Conservation (phyloP, 2,888 invertebrate genomes). For the Harpalus rubripes region DNA sequence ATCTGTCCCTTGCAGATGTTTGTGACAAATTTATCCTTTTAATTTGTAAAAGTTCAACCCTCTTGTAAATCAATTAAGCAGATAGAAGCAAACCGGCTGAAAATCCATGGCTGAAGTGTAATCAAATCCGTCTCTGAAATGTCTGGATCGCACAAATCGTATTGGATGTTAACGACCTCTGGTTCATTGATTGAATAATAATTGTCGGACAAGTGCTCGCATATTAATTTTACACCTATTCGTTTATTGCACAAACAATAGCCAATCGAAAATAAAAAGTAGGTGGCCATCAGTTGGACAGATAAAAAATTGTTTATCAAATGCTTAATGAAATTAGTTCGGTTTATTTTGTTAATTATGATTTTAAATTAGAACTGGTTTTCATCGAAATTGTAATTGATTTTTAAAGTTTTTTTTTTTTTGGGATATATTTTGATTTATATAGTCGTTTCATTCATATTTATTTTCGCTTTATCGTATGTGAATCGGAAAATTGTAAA, state of each 20-base stretch:
- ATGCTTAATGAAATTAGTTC: background rate
- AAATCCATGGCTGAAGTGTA: constrained; percentile 22
- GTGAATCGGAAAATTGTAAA: background rate
- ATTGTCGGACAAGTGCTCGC: constrained; percentile 26
- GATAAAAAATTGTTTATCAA: constrained; percentile 3
- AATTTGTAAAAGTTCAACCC: background rate
- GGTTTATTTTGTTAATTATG: background rate
- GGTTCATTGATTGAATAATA: constrained; percentile 49
- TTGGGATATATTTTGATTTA: background rate
- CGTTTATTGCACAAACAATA: background rate
- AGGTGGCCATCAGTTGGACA: background rate
- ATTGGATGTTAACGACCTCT: constrained; percentile 46
- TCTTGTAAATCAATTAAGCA: constrained; percentile 27
- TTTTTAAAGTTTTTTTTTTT: background rate
- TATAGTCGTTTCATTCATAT: background rate
- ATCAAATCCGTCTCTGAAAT: background rate
- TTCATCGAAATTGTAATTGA: background rate
- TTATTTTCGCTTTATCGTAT: background rate
- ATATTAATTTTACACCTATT: constrained; percentile 37
- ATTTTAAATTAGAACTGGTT: background rate
- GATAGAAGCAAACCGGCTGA: background rate
- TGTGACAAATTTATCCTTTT: background rate
- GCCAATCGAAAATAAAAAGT: constrained; percentile 6
- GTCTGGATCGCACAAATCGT: constrained; percentile 15
- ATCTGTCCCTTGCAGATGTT: background rate